A percentile compares a stretch with the other conserved stretches of the same genome.
Conservation (phyloP, 2,888 invertebrate species). For the Caenorhabditis japonica region DNA sequence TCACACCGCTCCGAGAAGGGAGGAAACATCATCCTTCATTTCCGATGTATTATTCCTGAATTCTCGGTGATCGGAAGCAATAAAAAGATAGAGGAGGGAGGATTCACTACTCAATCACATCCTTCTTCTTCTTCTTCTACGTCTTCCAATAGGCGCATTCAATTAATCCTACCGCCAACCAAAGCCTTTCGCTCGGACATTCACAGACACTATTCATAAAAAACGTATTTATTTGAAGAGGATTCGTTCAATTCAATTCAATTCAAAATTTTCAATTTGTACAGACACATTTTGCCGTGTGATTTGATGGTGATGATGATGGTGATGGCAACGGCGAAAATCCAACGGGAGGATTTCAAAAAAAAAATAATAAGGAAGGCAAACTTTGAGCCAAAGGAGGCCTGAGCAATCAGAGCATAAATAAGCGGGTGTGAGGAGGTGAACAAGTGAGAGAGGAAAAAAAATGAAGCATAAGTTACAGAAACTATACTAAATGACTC, state of each 20-base stretch:
- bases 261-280: conserved; percentile 43
- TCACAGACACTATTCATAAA: no score
- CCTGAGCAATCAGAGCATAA: conserved; percentile 43
- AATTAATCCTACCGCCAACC: no score
- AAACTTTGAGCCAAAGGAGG: conserved; percentile 4
- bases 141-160: conserved; percentile 14
- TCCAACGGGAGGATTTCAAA: no score
- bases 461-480: conserved; percentile 29
- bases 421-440: conserved; percentile 2
- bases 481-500: no score
- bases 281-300: conserved; percentile 47
- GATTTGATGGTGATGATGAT: neutral
- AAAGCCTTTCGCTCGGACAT: no score
- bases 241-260: conserved; percentile 3
- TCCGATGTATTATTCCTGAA: no score
- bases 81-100: no score
- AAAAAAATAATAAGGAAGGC: conserved; percentile 2
- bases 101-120: no score
- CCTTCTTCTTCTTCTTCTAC: neutral
- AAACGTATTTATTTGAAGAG: conserved; percentile 12
- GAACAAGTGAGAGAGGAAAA: neutral
- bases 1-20: no score
- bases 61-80: no score
- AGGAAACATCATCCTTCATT: neutral
- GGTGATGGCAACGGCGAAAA: conserved; percentile 49